Evolutionary conservation across 2,797 vertebrate genomes (phyloP).

Genomic region (Syncerus caffer): DNA sequence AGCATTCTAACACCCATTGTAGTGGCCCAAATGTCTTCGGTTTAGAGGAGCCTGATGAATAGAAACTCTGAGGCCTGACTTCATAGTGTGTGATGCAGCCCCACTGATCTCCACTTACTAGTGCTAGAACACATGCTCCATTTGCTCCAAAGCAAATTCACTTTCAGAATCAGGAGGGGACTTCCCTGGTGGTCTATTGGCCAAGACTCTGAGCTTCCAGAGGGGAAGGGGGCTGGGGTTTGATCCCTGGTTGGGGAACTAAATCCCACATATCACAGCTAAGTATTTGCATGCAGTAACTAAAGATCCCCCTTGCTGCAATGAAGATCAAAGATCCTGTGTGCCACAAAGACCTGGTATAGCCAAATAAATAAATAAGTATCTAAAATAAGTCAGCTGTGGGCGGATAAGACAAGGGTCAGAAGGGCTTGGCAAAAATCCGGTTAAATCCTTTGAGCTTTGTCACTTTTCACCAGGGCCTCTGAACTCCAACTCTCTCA

Average conservation of each 20-base stretch:
- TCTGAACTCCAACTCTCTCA: background rate
- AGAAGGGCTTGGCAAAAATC: background rate
- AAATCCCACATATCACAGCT: background rate
- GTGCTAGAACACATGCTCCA: background rate
- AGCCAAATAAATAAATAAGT: background rate
- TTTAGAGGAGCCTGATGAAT: background rate
- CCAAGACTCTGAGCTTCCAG: background rate
- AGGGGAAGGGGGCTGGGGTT: background rate
- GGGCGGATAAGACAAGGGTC: background rate
- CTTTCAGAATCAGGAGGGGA: background rate
- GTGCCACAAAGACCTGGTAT: background rate
- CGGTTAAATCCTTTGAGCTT: background rate
- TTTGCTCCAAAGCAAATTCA: background rate
- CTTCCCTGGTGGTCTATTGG: background rate
- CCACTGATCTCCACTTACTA: background rate
- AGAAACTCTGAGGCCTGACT: background rate
- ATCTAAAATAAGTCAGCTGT: background rate
- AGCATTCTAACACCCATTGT: background rate
- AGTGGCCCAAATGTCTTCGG: background rate
- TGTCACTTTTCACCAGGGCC: background rate
- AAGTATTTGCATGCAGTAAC: background rate
- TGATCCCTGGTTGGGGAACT: background rate
- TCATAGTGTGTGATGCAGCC: background rate
- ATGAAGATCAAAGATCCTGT: background rate
- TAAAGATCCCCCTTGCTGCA: background rate